Conservation (phyloP, 2,797 vertebrate genomes). For the Chlorospingus flavigularis region DNA sequence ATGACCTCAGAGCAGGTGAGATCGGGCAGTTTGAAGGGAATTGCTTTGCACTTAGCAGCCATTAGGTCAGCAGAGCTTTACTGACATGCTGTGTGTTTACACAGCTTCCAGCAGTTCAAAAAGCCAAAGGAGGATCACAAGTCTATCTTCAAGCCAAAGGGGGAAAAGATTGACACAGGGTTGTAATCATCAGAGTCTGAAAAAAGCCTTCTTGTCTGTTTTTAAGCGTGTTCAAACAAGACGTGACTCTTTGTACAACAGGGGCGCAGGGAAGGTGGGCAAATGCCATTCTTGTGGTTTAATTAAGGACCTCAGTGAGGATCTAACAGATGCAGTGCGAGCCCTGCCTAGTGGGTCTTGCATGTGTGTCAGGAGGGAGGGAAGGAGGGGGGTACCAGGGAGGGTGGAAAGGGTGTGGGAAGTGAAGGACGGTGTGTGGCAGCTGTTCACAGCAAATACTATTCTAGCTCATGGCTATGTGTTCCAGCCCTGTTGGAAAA, state of each 20-base stretch:
- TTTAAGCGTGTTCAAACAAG: conserved; percentile 74
- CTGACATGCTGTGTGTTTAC: conserved; percentile 70
- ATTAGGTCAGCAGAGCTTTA: conserved; percentile 70
- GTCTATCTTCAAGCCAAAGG: conserved; percentile 72
- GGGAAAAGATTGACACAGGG: conserved; percentile 69
- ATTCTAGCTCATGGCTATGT: conserved; percentile 77
- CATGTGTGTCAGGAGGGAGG: background rate
- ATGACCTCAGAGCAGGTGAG: conserved; percentile 54
- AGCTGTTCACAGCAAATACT: conserved; percentile 76
- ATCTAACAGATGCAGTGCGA: conserved; percentile 16
- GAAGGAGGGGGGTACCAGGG: background rate
- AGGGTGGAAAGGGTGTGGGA: conserved; percentile 53
- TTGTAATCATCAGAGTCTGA: conserved; percentile 76
- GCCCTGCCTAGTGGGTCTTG: conserved; percentile 37
- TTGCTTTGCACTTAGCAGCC: conserved; percentile 64
- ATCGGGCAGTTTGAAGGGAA: conserved; percentile 43
- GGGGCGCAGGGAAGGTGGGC: conserved; percentile 53
- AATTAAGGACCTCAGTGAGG: conserved; percentile 73
- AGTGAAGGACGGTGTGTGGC: conserved; percentile 65
- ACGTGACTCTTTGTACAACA: conserved; percentile 59
- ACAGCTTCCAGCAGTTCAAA: conserved; percentile 78
- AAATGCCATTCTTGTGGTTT: conserved; percentile 73
- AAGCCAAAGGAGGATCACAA: conserved; percentile 77
- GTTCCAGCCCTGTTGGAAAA: conserved; percentile 80
- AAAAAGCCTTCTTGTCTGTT: conserved; percentile 72